Conservation (phyloP, 64 coral and sea anemone species). For the Actinia equina region DNA sequence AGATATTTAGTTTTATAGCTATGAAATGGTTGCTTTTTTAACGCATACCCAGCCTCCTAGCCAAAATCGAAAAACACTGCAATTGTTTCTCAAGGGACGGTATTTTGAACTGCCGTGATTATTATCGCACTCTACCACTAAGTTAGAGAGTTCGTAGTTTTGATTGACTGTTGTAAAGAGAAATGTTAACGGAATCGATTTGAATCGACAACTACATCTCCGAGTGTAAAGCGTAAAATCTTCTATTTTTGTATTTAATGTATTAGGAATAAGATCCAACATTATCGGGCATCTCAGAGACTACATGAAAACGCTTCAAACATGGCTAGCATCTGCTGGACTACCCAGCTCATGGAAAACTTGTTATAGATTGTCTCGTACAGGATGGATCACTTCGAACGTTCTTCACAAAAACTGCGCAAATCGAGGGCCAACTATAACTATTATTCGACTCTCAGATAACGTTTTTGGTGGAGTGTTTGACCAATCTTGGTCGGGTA, state of each 20-base stretch:
- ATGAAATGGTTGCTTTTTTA: no score
- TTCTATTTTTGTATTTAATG: background rate
- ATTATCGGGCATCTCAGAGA: slow-evolving; percentile 46
- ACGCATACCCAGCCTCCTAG: no score
- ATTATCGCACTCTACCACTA: no score
- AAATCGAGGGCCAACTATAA: slow-evolving; percentile 38
- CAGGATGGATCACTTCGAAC: background rate
- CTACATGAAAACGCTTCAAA: slow-evolving; percentile 32
- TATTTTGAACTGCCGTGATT: no score
- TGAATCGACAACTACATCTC: no score
- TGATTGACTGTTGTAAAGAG: no score
- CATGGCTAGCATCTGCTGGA: slow-evolving; percentile 24
- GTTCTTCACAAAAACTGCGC: slow-evolving; percentile 31
- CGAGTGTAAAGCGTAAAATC: no score
- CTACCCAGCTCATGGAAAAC: slow-evolving; percentile 39
- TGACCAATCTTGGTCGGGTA: slow-evolving; percentile 40
- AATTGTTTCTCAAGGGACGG: no score
- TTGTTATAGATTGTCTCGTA: slow-evolving; percentile 21
- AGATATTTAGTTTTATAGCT: no score
- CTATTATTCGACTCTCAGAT: slow-evolving; percentile 19
- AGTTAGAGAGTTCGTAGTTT: no score
- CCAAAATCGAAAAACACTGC: no score
- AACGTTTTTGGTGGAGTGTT: slow-evolving; percentile 52
- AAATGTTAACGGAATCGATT: no score
- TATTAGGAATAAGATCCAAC: slow-evolving; percentile 40